Conservation (phyloP, 2,113 vertebrate genomes). For the Myodes glareolus region DNA sequence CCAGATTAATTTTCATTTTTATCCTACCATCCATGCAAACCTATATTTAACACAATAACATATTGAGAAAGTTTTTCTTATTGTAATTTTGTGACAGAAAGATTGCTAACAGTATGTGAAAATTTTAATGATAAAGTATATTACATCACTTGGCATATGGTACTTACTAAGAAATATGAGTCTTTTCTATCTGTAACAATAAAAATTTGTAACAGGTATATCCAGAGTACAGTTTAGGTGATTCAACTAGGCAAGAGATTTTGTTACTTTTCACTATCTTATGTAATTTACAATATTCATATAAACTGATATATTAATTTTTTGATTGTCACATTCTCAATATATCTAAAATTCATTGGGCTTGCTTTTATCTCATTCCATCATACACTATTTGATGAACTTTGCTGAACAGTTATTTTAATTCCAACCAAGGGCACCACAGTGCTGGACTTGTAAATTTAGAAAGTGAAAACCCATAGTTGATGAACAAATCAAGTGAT, state of each 20-base stretch:
- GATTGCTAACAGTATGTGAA: neutral
- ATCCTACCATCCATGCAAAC: neutral
- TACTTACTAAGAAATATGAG: neutral
- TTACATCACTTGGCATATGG: neutral
- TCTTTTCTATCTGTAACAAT: neutral
- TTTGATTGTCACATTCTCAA: neutral
- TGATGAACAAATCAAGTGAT: too few species aligned
- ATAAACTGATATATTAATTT: neutral
- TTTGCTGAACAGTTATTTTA: constrained; percentile 5
- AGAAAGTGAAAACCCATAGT: neutral
- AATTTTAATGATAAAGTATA: constrained; percentile 10
- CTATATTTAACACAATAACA: neutral
- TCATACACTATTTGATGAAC: neutral
- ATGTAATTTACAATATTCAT: neutral
- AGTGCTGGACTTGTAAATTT: neutral
- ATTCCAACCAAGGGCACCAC: neutral
- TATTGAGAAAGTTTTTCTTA: neutral
- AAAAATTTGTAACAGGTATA: neutral
- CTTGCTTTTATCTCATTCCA: neutral
- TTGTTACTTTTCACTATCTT: neutral
- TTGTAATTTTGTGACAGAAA: constrained; percentile 12
- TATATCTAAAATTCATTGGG: neutral
- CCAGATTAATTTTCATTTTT: neutral
- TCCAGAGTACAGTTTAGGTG: neutral
- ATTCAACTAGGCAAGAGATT: neutral